Base-by-base conservation (phyloP, 2,113 vertebrate genomes). In the Scolopax mira region DNA sequence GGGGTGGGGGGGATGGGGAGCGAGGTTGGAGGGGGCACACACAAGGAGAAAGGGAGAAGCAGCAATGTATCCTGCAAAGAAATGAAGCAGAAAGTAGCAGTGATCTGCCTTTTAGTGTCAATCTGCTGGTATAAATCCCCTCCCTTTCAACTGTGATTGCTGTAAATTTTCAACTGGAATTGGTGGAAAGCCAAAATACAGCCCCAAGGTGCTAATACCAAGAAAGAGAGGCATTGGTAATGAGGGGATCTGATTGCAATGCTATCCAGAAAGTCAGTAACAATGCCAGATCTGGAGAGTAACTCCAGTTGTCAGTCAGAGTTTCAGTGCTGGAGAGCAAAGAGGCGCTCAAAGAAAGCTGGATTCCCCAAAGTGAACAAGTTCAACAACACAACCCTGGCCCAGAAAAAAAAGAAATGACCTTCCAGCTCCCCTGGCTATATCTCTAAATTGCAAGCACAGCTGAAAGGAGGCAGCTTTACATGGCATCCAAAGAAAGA, bases 71-170 rank as follows among this genome's bases (percentile, higher is more conserved):
- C 60, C 60, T 86, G 72, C 21, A 80, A 91, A 95, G 82, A 92
- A 92, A 97, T 61, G 15, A 90, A 92, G 27, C 42, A 91, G 83
- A 91, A 88, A 88, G 64, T 64, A 85, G 14, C 39, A 61, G 25
- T 37, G 74, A 87, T 88, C 48, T 83, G 48, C 49, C 69, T 89
- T 86, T 88, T 70, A 65, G 6, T 0, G 0, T 69, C 0, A 1
- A 71, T 79, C n/a, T 75, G 57, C 28, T 74, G 14, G 21, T 58
- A 46, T 78, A 86, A 93, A 74, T 78, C 55, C 30, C 21, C 11
- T 79, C 42, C 27, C 33, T 78, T 92, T 93, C 85, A 64, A 16
- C 11, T 9, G 8, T 35, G 55, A 64, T 71, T 88, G 39, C 30
- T 64, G 5, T 28, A 64, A 58, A 22, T 91, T 90, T 96, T 79